phyloP scores from a whole-genome alignment of 2,797 vertebrate species.

The Neomorphus geoffroyi region DNA sequence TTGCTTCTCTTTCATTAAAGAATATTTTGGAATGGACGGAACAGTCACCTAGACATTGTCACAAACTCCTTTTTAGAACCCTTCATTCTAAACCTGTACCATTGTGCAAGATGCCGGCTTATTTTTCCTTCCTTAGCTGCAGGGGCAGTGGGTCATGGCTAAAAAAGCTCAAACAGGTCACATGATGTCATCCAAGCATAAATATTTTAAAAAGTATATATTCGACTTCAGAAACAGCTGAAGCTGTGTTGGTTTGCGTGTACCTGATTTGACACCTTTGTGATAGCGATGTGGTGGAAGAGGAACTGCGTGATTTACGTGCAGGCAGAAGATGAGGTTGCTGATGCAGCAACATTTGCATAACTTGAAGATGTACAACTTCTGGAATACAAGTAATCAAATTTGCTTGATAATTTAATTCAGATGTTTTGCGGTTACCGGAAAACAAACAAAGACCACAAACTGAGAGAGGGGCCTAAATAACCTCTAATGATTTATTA shows the following conservation, averaged over 20 bases:
- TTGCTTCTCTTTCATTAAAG: background rate
- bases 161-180: background rate
- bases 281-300: background rate
- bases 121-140: background rate
- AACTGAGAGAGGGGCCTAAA: constrained; percentile 39
- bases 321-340: background rate
- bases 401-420: constrained; percentile 54
- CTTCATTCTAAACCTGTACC: background rate
- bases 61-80: background rate
- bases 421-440: constrained; percentile 65
- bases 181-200: background rate
- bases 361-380: constrained; percentile 63
- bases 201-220: background rate
- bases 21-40: background rate
- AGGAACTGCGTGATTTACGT: background rate
- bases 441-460: constrained; percentile 64
- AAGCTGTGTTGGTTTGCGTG: background rate
- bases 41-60: background rate
- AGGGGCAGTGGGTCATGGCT: background rate
- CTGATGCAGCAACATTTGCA: constrained; percentile 28
- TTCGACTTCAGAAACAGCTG: background rate
- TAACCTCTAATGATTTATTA: constrained; percentile 59
- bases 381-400: constrained; percentile 50
- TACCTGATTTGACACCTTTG: background rate
- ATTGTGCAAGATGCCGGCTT: background rate